Evolutionary conservation across 2,888 invertebrate species (phyloP).

Genomic region (Metallyticus violacea): DNA sequence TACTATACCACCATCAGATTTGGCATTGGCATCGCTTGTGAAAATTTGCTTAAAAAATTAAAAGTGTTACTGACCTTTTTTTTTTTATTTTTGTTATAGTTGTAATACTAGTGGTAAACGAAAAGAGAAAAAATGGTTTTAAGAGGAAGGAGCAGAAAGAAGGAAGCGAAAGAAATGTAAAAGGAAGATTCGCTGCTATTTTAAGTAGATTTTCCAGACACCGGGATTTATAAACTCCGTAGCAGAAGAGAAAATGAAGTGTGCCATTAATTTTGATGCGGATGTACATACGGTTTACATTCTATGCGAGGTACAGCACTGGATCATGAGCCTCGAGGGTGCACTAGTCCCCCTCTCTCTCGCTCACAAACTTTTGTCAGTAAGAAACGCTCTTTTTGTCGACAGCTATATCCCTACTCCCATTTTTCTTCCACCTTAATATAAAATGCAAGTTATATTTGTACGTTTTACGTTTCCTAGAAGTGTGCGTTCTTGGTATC

Average conservation of each 20-base stretch:
- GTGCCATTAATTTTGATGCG: neutral
- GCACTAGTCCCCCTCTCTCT: no score
- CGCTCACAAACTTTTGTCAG: neutral
- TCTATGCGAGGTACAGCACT: neutral
- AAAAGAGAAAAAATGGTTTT: neutral
- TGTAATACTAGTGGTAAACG: no score
- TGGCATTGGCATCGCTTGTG: no score
- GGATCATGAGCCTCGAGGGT: neutral
- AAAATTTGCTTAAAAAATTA: no score
- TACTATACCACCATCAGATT: no score
- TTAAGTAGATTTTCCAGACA: neutral
- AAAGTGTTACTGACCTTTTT: no score
- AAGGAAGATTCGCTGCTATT: neutral
- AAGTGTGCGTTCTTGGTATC: no score
- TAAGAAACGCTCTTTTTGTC: neutral
- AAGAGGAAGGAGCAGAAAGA: neutral
- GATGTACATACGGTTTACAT: neutral
- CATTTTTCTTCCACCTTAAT: neutral
- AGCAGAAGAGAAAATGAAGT: neutral
- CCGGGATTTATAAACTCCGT: no score
- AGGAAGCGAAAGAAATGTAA: neutral
- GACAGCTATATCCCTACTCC: no score
- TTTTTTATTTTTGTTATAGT: no score
- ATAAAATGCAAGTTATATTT: neutral
- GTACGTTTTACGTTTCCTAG: neutral